Percentiles rank a stretch among this genome's conserved stretches.
Evolutionary conservation across 2,888 invertebrate genomes (phyloP).

Genomic region (Agrilus cyanescens): DNA sequence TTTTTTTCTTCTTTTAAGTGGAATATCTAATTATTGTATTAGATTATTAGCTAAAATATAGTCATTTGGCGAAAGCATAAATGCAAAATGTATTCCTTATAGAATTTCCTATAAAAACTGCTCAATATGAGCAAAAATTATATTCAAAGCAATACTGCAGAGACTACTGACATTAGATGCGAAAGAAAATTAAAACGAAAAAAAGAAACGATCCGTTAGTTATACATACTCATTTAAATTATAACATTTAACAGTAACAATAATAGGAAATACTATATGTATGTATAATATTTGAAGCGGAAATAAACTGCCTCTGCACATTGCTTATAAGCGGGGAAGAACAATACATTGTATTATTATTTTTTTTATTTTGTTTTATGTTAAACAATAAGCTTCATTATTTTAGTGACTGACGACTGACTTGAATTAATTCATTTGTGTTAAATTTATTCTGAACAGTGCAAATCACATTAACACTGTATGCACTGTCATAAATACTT

Average conservation of each 20-base stretch:
- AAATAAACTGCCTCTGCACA: constrained; percentile 22
- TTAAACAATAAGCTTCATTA: too few species aligned
- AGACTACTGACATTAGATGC: constrained; percentile 13
- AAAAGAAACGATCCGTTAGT: constrained; percentile 7
- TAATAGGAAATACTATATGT: not conserved
- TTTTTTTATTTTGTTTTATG: too few species aligned
- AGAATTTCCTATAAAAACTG: constrained; percentile 20
- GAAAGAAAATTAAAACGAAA: constrained; percentile 11
- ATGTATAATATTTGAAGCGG: constrained; percentile 1
- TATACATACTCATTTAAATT: too few species aligned
- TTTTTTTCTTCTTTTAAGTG: constrained; percentile 9
- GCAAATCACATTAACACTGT: too few species aligned
- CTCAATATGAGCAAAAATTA: constrained; percentile 27
- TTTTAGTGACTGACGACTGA: too few species aligned
- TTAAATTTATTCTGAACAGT: too few species aligned
- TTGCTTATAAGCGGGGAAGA: constrained; percentile 28
- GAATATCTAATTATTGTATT: constrained; percentile 9
- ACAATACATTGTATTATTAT: constrained; percentile 28
- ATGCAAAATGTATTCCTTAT: constrained; percentile 19
- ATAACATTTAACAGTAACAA: too few species aligned
- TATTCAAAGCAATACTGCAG: constrained; percentile 21
- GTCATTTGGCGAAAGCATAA: constrained; percentile 20
- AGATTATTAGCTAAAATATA: constrained; percentile 15
- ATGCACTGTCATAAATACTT: too few species aligned
- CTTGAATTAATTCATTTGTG: too few species aligned